Conservation (phyloP, 2,888 invertebrate genomes). For the Carabus problematicus region DNA sequence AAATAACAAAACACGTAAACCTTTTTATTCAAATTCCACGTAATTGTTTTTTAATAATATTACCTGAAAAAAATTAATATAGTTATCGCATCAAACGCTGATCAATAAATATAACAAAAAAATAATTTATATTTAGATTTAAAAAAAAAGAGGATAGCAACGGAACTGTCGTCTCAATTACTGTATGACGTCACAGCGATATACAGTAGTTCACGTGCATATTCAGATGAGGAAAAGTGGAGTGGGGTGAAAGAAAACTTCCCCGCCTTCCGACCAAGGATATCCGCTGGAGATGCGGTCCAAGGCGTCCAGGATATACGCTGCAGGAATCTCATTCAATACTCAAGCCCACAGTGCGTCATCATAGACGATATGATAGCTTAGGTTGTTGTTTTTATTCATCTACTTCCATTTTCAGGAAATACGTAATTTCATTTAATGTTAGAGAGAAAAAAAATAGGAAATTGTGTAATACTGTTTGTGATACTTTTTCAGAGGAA, state of each 20-base stretch:
- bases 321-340: slow-evolving; percentile 32
- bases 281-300: slow-evolving; percentile 60
- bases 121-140: background rate
- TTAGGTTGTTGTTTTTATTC: too few species aligned
- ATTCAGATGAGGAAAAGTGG: background rate
- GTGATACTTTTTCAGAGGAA: too few species aligned
- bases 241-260: background rate
- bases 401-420: too few species aligned
- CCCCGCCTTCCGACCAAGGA: slow-evolving; percentile 49
- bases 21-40: slow-evolving; percentile 37
- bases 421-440: too few species aligned
- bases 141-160: background rate
- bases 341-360: too few species aligned
- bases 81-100: slow-evolving; percentile 6
- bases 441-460: too few species aligned
- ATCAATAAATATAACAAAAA: background rate
- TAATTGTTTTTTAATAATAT: slow-evolving; percentile 38
- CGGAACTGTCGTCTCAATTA: slow-evolving; percentile 16
- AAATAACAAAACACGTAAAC: slow-evolving; percentile 35
- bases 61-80: slow-evolving; percentile 27
- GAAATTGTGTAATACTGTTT: too few species aligned
- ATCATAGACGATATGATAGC: too few species aligned
- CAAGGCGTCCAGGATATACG: slow-evolving; percentile 59
- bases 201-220: background rate
- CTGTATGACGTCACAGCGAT: background rate